phyloP scores from a whole-genome alignment of 1,140 invertebrate species.

The Zaprionus ghesquierei region DNA sequence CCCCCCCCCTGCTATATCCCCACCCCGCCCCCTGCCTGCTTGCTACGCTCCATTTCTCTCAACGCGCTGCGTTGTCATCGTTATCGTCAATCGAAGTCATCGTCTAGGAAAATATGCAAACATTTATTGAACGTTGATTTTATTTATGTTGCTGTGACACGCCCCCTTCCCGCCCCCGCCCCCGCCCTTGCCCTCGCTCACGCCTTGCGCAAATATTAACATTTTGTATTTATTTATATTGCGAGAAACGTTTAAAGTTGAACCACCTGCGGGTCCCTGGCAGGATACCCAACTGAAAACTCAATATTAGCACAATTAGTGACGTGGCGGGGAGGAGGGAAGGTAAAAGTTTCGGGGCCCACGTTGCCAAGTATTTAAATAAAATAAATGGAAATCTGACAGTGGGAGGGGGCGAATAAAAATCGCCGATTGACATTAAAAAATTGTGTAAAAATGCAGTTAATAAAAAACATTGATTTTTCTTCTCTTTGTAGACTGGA shows the following conservation, averaged over 20 bases:
- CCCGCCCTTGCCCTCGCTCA: not conserved
- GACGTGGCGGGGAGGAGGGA: not conserved
- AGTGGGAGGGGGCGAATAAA: not conserved
- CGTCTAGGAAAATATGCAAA: slow-evolving; percentile 78
- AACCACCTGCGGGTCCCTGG: slow-evolving; percentile 61
- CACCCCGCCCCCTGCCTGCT: not conserved
- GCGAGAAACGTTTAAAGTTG: slow-evolving; percentile 72
- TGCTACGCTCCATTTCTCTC: not conserved
- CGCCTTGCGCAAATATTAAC: slow-evolving; percentile 63
- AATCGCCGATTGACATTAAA: not conserved
- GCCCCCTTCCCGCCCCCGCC: not conserved
- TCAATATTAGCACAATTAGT: slow-evolving; percentile 79
- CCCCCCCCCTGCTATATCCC: not conserved
- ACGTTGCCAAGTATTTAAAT: slow-evolving; percentile 44
- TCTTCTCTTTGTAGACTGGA: slow-evolving; percentile 85
- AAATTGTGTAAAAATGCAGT: slow-evolving; percentile 1
- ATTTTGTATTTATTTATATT: slow-evolving; percentile 76
- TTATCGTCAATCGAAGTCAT: slow-evolving; percentile 43
- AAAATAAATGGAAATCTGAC: slow-evolving; percentile 62
- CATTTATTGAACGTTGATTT: slow-evolving; percentile 81
- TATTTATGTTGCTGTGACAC: slow-evolving; percentile 68
- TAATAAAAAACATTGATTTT: not conserved
- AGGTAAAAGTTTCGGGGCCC: not conserved
- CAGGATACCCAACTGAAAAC: slow-evolving; percentile 43
- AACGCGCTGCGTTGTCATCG: slow-evolving; percentile 20